These are phyloP conservation scores for Drosophila buzzatii DNA, from an alignment of 2,888 invertebrate species.

Conservation along the genomic window DNA sequence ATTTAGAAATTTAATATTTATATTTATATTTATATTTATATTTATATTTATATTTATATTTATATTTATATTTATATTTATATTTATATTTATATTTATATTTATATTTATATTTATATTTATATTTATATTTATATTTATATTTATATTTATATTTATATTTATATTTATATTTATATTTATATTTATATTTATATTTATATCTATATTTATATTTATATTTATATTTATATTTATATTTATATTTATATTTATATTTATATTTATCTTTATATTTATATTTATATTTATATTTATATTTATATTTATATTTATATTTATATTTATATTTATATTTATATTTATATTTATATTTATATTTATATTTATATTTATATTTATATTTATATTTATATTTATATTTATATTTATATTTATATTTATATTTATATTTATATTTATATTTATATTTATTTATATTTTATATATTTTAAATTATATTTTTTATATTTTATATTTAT, in stretches of 20 bases:
- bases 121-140: too few species aligned
- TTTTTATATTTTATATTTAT: not conserved
- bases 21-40: not conserved
- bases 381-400: not conserved
- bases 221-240: not conserved
- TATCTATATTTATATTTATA: constrained; percentile 1
- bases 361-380: not conserved
- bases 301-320: not conserved
- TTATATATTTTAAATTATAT: not conserved
- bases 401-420: constrained; percentile 2
- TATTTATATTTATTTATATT: not conserved
- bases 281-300: not conserved
- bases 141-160: too few species aligned
- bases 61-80: not conserved
- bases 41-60: not conserved
- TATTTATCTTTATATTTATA: not conserved
- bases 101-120: not conserved
- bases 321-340: not conserved
- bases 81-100: not conserved
- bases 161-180: not conserved
- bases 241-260: not conserved
- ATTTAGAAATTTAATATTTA: not conserved
- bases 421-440: not conserved
- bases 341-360: not conserved
- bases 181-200: not conserved